phyloP scores from a whole-genome alignment of 1,140 invertebrate genomes.

The Trachelipus rathkii region DNA sequence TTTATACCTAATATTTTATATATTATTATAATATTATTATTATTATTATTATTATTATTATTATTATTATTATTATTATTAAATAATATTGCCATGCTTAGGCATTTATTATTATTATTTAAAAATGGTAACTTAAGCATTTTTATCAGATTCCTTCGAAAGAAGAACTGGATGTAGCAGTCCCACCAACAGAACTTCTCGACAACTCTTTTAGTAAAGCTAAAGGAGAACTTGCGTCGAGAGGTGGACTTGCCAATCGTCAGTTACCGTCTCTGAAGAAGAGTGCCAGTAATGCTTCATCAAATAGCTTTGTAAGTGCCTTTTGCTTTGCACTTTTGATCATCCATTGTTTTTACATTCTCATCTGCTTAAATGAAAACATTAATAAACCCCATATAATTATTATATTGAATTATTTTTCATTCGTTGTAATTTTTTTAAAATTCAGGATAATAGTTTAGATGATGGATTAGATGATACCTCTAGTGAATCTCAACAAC shows the following conservation, averaged over 20 bases:
- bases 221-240: conserved; percentile 77
- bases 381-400: neutral
- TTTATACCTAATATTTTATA: too few species aligned
- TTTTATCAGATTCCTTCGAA: conserved; percentile 53
- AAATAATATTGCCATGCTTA: too few species aligned
- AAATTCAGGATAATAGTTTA: too few species aligned
- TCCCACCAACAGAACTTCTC: conserved; percentile 75
- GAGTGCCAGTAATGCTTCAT: conserved; percentile 44
- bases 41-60: neutral
- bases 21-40: neutral
- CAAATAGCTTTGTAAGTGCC: conserved; percentile 36
- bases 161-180: conserved; percentile 77
- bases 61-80: too few species aligned
- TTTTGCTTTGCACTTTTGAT: neutral
- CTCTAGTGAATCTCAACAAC: too few species aligned
- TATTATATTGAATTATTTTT: too few species aligned
- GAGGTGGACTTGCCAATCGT: conserved; percentile 59
- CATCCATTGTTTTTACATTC: neutral
- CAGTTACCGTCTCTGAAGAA: conserved; percentile 56
- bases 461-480: too few species aligned
- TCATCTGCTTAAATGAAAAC: too few species aligned
- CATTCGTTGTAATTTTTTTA: too few species aligned
- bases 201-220: conserved; percentile 81
- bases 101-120: too few species aligned
- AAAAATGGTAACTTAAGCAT: too few species aligned